Conservation (phyloP, 1,140 invertebrate species). For the Hirudo medicinalis region DNA sequence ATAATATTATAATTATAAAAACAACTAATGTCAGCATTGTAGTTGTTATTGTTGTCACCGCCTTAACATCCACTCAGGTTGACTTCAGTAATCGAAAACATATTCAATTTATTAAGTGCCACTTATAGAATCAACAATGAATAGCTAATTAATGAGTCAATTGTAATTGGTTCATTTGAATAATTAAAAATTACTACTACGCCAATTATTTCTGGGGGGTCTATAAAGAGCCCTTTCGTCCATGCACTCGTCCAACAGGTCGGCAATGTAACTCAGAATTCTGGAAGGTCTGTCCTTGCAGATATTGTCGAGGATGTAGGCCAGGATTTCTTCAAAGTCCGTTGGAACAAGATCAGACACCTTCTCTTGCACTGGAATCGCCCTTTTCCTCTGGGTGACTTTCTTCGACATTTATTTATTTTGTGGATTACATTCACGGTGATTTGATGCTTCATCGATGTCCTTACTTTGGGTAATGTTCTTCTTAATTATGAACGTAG, state of each 20-base stretch:
- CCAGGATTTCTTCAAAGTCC: not conserved
- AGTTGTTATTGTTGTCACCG: too few species aligned
- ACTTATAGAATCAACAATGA: not conserved
- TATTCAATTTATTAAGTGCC: not conserved
- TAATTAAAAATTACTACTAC: not conserved
- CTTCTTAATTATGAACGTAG: too few species aligned
- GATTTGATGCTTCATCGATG: too few species aligned
- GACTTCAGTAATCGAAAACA: too few species aligned
- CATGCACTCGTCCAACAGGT: conserved; percentile 6
- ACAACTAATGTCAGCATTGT: too few species aligned
- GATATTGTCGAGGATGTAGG: not conserved
- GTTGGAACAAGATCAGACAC: not conserved
- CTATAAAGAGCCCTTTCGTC: not conserved
- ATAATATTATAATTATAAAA: too few species aligned
- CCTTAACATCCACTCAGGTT: too few species aligned
- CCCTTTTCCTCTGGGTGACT: not conserved
- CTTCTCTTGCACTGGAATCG: not conserved
- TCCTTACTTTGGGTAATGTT: too few species aligned
- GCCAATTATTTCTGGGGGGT: not conserved
- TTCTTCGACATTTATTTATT: too few species aligned
- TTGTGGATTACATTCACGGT: too few species aligned
- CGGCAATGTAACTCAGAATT: not conserved
- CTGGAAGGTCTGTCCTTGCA: not conserved
- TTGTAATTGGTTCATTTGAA: too few species aligned
- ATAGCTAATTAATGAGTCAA: not conserved